These are phyloP conservation scores for Drosophila ironensis DNA, from an alignment of 1,140 invertebrate genomes.

Conservation along the genomic window DNA sequence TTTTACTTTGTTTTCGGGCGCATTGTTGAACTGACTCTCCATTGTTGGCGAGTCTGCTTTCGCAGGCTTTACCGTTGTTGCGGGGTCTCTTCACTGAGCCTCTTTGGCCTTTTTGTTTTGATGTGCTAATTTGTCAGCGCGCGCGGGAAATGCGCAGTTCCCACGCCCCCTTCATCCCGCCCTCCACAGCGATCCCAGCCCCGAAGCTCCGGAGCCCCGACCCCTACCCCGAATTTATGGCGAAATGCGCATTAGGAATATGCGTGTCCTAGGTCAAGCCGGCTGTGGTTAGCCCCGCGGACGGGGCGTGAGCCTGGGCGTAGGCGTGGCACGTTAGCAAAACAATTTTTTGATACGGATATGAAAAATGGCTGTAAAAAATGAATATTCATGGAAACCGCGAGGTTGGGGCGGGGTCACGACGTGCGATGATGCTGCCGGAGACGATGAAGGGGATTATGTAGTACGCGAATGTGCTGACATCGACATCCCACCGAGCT, in stretches of 20 bases:
- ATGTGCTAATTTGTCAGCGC: constrained; percentile 66
- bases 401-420: background rate
- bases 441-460: constrained; percentile 11
- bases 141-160: constrained; percentile 52
- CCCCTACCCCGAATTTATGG: background rate
- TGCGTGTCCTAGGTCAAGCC: constrained; percentile 74
- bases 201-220: background rate
- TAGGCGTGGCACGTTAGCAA: constrained; percentile 6
- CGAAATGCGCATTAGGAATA: constrained; percentile 67
- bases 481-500: constrained; percentile 6
- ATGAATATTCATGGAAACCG: constrained; percentile 29
- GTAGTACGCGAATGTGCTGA: constrained; percentile 30
- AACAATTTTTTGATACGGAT: constrained; percentile 12
- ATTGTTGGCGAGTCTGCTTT: constrained; percentile 28
- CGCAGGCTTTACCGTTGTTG: constrained; percentile 6
- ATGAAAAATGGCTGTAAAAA: constrained; percentile 10
- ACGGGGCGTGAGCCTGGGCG: background rate
- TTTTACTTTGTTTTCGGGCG: constrained; percentile 48
- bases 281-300: constrained; percentile 4
- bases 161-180: constrained; percentile 2
- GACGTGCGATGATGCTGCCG: background rate
- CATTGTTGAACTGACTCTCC: constrained; percentile 47
- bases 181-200: background rate
- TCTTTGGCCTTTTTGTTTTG: constrained; percentile 66
- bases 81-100: constrained; percentile 12